Evolutionary conservation across 1,140 invertebrate species (phyloP).

Genomic region (Diorhabda elongata): DNA sequence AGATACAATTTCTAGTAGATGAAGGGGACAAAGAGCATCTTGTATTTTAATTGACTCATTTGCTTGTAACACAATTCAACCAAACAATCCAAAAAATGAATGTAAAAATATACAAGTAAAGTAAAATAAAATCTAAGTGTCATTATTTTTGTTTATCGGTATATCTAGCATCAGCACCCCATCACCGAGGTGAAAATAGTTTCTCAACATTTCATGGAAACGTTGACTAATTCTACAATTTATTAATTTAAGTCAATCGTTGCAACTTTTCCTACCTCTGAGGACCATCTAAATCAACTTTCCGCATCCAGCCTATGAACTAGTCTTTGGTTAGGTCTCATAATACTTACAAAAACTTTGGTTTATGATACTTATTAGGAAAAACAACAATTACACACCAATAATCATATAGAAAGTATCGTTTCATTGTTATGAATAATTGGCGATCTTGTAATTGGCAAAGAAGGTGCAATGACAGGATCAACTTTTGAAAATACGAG

Average conservation of each 20-base stretch:
- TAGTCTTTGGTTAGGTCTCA: constrained; percentile 8
- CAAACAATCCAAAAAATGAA: constrained; percentile 6
- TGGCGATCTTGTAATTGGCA: too few species aligned
- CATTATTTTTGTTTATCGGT: constrained; percentile 36
- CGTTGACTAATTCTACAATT: constrained; percentile 23
- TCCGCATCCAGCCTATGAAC: not conserved
- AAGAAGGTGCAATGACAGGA: too few species aligned
- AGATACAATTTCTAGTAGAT: too few species aligned
- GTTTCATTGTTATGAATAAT: too few species aligned
- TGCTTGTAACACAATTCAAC: constrained; percentile 10
- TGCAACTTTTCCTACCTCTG: constrained; percentile 32
- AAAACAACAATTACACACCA: too few species aligned
- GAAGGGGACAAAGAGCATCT: too few species aligned
- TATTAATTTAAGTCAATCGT: constrained; percentile 31
- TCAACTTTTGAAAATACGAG: too few species aligned
- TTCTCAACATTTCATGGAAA: constrained; percentile 29
- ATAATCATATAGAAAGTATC: too few species aligned
- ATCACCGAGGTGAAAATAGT: constrained; percentile 6
- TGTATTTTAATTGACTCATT: constrained; percentile 15
- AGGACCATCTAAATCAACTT: constrained; percentile 14
- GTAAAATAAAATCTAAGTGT: constrained; percentile 25
- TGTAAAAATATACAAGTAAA: constrained; percentile 20
- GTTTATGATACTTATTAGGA: not conserved
- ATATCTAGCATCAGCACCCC: constrained; percentile 13
- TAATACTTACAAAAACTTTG: constrained; percentile 12